phyloP scores from a whole-genome alignment of 2,888 invertebrate species.

The Acrobasis repandana region DNA sequence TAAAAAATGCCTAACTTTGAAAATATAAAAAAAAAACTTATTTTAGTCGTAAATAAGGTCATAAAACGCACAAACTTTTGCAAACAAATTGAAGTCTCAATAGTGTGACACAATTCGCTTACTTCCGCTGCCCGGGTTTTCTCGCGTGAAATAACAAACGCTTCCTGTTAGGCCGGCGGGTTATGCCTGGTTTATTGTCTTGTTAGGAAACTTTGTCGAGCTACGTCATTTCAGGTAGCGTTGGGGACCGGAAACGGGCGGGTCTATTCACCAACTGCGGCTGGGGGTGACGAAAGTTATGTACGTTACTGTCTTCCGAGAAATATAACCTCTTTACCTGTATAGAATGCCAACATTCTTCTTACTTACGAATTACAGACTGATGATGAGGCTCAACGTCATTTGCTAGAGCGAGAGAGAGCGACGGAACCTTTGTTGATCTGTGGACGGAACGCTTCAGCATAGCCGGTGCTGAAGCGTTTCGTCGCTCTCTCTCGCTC shows the following conservation, averaged over 20 bases:
- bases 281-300: background rate
- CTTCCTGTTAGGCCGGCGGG: conserved; percentile 59
- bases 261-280: background rate
- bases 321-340: background rate
- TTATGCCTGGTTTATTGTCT: conserved; percentile 63
- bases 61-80: background rate
- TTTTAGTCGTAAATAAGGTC: conserved; percentile 1
- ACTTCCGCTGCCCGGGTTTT: conserved; percentile 35
- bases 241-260: conserved; percentile 15
- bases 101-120: conserved; percentile 23
- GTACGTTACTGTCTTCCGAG: background rate
- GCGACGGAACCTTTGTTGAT: no score
- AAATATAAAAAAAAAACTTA: no score
- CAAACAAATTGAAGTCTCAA: background rate
- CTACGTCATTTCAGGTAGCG: conserved; percentile 39
- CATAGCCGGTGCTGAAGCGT: no score
- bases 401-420: no score
- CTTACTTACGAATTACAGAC: no score
- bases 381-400: no score
- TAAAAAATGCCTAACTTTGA: no score
- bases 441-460: no score
- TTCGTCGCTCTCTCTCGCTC: no score
- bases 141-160: conserved; percentile 57
- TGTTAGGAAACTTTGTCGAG: conserved; percentile 60
- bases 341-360: no score